Percentiles rank a stretch among this genome's conserved stretches.
Conservation (phyloP, 2,113 vertebrate genomes). For the Mormyrus lacerda region DNA sequence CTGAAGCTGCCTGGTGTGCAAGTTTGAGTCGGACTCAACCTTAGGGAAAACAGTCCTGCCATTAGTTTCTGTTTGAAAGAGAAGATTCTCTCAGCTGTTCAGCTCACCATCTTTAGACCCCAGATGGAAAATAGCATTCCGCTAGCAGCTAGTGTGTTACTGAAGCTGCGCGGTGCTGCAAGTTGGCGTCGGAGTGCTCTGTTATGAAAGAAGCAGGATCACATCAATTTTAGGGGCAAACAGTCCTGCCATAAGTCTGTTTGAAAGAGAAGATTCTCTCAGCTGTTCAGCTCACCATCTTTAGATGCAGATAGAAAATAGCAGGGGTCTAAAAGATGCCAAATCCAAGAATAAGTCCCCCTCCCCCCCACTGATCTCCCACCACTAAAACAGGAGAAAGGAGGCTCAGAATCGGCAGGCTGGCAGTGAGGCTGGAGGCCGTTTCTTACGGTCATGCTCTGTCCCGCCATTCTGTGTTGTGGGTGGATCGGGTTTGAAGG, state of each 20-base stretch:
- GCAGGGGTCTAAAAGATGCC: slow-evolving; percentile 17
- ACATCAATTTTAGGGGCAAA: slow-evolving; percentile 24
- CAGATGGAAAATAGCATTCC: slow-evolving; percentile 25
- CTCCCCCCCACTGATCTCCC: not conserved
- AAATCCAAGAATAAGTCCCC: slow-evolving; percentile 24
- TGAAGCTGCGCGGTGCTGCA: not conserved
- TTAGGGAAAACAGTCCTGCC: slow-evolving; percentile 29
- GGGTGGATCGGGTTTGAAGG: slow-evolving; percentile 46
- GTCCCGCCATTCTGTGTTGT: slow-evolving; percentile 20
- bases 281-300: slow-evolving; percentile 35
- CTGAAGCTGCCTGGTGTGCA: not conserved
- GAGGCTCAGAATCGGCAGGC: not conserved
- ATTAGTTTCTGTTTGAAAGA: slow-evolving; percentile 31
- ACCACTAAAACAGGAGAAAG: not conserved
- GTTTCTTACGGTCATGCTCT: slow-evolving; percentile 4
- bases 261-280: slow-evolving; percentile 32
- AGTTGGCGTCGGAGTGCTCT: slow-evolving; percentile 30
- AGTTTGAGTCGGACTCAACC: slow-evolving; percentile 30
- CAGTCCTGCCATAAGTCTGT: slow-evolving; percentile 27
- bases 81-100: slow-evolving; percentile 26
- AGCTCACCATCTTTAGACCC: slow-evolving; percentile 33
- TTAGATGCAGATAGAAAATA: slow-evolving; percentile 22
- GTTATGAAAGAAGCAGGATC: not conserved
- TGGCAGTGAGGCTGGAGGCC: slow-evolving; percentile 16
- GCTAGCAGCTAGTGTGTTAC: not conserved